Base-by-base conservation (phyloP, 2,113 vertebrate genomes). In the Hoplias malabaricus region DNA sequence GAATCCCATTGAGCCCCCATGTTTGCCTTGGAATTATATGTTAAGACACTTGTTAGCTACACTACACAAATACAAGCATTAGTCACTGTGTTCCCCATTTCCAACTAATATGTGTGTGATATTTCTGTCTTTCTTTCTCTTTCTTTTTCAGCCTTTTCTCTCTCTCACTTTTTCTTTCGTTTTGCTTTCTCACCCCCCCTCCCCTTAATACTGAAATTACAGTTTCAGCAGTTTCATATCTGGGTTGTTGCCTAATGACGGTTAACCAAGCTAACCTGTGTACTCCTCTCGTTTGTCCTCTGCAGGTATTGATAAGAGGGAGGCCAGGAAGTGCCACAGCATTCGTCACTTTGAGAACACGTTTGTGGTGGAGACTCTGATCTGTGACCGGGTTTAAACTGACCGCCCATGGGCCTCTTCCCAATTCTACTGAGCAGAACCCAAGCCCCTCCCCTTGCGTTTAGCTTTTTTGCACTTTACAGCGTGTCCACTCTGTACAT, bases 301-400 rank as follows among this genome's bases (percentile, higher is more conserved):
- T 86, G 25, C 88, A 98, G 96, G 94, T 77, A 93, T 97, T 38
- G 93, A 91, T 42, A 94, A 94, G 74, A 94, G 97, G 0, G 93
- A 92, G 29, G 79, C 91, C 62, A 92, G 91, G 71, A 92, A 82
- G 62, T 98, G 97, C 82, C 93, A 91, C 40, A 93, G 87, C 69
- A 97, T 98, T 81, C 95, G 95, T 86, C 97, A 98, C 87, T 96
- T 98, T 13, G 97, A 95, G 86, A 98, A 96, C 89, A 96, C 95
- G 2, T 98, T 98, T 81, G 96, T 97, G 88, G 94, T 98, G 0
- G 96, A 98, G 91, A 98, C 96, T 0, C 83, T 93, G 75, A 96
- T 98, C 92, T 98, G 96, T 59, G 90, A 94, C 50, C 82, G 89
- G 78, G 80, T 87, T 75, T 93, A 88, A 94, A 82, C 74, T 79